phyloP scores from a whole-genome alignment of 2,113 vertebrate species.

The Hyla sarda region DNA sequence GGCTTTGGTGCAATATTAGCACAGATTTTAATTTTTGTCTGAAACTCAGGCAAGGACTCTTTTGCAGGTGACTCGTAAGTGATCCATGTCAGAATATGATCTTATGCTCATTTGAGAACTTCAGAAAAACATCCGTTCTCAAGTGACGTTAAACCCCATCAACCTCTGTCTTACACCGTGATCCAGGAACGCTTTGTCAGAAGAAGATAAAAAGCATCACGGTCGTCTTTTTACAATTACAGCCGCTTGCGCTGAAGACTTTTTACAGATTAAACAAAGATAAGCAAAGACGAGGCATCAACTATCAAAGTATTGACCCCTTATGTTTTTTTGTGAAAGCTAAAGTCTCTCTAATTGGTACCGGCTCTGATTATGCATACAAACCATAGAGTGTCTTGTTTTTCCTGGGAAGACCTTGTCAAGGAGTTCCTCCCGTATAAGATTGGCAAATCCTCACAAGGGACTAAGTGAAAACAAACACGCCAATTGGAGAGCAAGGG shows the following conservation, averaged over 20 bases:
- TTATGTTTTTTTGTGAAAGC: constrained; percentile 42
- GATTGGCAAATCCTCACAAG: constrained; percentile 47
- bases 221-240: constrained; percentile 33
- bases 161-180: constrained; percentile 41
- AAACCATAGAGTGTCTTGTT: constrained; percentile 37
- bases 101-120: constrained; percentile 3
- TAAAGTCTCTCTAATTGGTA: constrained; percentile 49
- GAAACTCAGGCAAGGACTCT: not conserved
- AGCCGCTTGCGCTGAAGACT: constrained; percentile 13
- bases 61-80: not conserved
- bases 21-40: not conserved
- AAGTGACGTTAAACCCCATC: not conserved
- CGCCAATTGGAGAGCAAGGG: constrained; percentile 24
- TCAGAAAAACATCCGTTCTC: not conserved
- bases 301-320: constrained; percentile 56
- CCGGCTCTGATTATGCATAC: constrained; percentile 47
- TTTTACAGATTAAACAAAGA: constrained; percentile 43
- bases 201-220: constrained; percentile 27
- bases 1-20: not conserved
- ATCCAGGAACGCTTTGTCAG: constrained; percentile 15
- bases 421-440: constrained; percentile 6
- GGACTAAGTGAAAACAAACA: constrained; percentile 7
- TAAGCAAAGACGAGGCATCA: constrained; percentile 30
- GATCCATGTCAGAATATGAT: constrained; percentile 15
- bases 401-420: constrained; percentile 45